These are phyloP conservation scores for Pluvianellus socialis DNA, from an alignment of 2,113 vertebrate genomes.

Conservation along the genomic window DNA sequence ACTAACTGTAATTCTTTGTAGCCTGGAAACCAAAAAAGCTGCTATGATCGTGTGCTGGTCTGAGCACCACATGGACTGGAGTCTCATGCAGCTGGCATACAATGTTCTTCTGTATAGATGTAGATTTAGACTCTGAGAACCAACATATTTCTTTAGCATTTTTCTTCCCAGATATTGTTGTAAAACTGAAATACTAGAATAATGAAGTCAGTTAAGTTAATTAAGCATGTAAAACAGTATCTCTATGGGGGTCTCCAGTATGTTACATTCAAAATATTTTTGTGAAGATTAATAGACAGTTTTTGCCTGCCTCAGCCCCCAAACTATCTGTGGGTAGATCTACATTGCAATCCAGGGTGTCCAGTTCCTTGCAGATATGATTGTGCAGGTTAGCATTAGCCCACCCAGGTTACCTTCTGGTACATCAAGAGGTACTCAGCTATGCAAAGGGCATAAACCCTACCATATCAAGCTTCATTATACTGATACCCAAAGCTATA, in stretches of 20 bases:
- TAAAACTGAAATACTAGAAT: neutral
- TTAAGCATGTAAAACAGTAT: neutral
- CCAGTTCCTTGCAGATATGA: neutral
- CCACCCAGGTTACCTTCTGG: neutral
- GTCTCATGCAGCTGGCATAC: rapidly evolving
- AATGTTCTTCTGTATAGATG: neutral
- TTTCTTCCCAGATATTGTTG: neutral
- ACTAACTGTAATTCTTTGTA: neutral
- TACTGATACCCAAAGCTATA: neutral
- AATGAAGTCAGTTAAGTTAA: neutral
- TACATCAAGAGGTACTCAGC: neutral
- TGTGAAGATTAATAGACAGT: neutral
- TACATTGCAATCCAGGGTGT: neutral
- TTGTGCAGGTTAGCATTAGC: neutral
- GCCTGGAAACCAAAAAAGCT: neutral
- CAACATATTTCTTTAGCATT: neutral
- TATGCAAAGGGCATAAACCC: neutral
- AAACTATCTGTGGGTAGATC: rapidly evolving
- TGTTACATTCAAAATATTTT: neutral
- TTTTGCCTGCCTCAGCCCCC: neutral
- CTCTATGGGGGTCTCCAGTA: neutral
- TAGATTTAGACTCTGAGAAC: neutral
- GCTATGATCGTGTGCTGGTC: rapidly evolving
- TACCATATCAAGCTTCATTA: neutral
- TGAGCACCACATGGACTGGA: neutral